Evolutionary conservation across 2,888 invertebrate genomes (phyloP), one percentile per base, ranked within the genome.

Genomic region (Ophonus ardosiacus): DNA sequence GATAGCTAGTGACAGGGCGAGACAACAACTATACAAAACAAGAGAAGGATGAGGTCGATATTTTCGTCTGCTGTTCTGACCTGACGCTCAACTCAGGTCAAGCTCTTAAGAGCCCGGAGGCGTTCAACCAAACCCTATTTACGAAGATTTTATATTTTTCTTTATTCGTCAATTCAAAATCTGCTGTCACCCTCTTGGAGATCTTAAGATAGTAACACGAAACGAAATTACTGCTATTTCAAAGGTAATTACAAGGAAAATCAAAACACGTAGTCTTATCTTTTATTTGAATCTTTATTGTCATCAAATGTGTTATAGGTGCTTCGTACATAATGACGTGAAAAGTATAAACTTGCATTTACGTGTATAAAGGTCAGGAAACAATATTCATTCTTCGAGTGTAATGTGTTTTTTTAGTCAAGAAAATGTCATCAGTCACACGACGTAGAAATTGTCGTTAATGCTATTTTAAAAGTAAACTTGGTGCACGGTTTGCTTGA

Each of bases 391-490:
- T 24, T 24, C 63, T 63, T 21, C n/a, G 31, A 15, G n/a, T 68
- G 6, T 65, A 65, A 65, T 68, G 68, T 31, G 15, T 38, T 68
- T 68, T 38, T 31, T 68, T 6, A 24, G 10, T 1, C 17, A 0
- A 59, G 15, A 21, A 65, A 65, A 65, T 65, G 71, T 74, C 43
- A 74, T 74, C 71, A 74, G 71, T 74, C 71, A 74, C 18, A 17
- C 68, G n/a, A 38, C 0, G 68, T 43, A 74, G 71, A 51, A 74
- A 74, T 43, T 43, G 71, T 74, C n/a, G 68, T 38, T 68, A 68
- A 68, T 38, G 68, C 38, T 38, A 74, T 74, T 74, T 74, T 74
- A 74, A 74, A 74, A 74, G 71, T 43, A 74, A 74, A 74, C 18
- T 74, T 51, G 7, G 43, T 74, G 43, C 71, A 43, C 10, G 71